phyloP scores from a whole-genome alignment of 2,113 vertebrate species.

The Amazona guildingii region DNA sequence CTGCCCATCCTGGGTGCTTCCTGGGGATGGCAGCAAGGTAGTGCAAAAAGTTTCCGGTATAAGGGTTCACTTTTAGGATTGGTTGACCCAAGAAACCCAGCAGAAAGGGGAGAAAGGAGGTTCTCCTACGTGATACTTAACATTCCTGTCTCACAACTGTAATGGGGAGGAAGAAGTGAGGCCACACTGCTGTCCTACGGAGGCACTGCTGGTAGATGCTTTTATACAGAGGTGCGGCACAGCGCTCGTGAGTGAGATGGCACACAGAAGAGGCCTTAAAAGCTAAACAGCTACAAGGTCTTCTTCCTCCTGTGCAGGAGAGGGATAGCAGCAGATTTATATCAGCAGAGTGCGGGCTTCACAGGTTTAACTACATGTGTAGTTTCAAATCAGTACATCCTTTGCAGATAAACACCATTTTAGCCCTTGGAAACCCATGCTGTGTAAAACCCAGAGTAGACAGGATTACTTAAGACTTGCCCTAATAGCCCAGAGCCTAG shows the following conservation, averaged over 20 bases:
- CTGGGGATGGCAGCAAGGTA: background rate
- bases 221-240: background rate
- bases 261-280: background rate
- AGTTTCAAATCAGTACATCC: background rate
- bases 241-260: background rate
- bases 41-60: background rate
- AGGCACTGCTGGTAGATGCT: background rate
- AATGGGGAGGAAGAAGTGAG: background rate
- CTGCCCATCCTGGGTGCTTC: background rate
- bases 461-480: background rate
- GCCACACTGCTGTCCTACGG: rapidly evolving
- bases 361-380: background rate
- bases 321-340: background rate
- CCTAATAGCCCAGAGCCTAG: background rate
- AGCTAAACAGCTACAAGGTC: background rate
- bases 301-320: background rate
- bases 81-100: background rate
- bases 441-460: background rate
- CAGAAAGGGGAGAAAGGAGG: background rate
- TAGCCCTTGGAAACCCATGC: background rate
- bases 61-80: background rate
- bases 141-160: background rate
- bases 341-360: background rate
- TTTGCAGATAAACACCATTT: background rate
- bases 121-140: background rate